Evolutionary conservation across 1,140 invertebrate species (phyloP), one percentile per base, ranked within the genome.

Genomic region (Goniozus legneri): DNA sequence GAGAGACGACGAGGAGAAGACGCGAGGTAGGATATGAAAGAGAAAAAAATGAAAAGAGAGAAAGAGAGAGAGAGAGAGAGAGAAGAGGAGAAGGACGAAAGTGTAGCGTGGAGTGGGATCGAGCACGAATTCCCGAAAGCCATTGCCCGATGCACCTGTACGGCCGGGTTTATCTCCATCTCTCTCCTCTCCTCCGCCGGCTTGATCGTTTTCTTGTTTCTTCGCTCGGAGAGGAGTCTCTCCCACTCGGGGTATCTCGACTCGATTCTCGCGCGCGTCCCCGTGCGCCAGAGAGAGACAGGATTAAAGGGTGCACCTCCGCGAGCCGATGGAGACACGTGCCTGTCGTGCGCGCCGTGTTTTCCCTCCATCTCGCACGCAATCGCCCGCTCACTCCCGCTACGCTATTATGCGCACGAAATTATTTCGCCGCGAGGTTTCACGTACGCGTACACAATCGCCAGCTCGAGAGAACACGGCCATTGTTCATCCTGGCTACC

Each of bases 311-410:
- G n/a, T n/a, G n/a, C n/a, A n/a, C n/a, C n/a, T n/a, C n/a, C n/a
- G n/a, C n/a, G n/a, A n/a, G 27, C 31, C 27, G 33, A 40, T 48
- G 50, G 52, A 59, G 57, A 59, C 57, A 56, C 57, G 57, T 59
- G 57, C 57, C 57, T 59, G 57, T 59, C 57, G 57, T 59, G 57
- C 49, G 57, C 57, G 55, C 52, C 57, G 50, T 41, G n/a, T 48
- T 30, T 48, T 52, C 50, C 57, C 40, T 42, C 44, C 35, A 20
- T 20, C 6, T 13, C 19, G 33, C 38, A 14, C 31, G 12, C 49
- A 32, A 34, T 22, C 15, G 15, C 18, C 14, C 19, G 46, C 30
- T 19, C 16, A 31, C 16, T 22, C 15, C 21, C n/a, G n/a, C n/a
- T n/a, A n/a, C n/a, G n/a, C n/a, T n/a, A n/a, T n/a, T n/a, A n/a